phyloP scores from a whole-genome alignment of 2,888 invertebrate genomes.

The Cataglyphis albicans region DNA sequence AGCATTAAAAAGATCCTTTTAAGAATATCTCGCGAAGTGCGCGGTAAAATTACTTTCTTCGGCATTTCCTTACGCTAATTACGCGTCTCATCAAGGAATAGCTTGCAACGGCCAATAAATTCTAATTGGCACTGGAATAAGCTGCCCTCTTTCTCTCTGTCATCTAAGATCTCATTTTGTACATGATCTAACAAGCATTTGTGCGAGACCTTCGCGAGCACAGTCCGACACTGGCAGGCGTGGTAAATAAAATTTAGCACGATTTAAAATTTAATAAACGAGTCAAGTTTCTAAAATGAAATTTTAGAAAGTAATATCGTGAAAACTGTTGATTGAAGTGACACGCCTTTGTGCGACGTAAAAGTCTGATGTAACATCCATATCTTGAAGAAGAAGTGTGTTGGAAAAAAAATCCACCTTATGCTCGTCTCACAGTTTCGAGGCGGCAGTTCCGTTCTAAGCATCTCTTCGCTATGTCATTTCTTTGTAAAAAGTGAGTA shows the following conservation, averaged over 20 bases:
- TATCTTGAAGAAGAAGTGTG: slow-evolving; percentile 35
- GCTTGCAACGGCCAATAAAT: slow-evolving; percentile 6
- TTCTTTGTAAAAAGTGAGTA: slow-evolving; percentile 34
- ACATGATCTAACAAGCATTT: background rate
- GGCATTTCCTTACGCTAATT: slow-evolving; percentile 22
- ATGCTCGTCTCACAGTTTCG: slow-evolving; percentile 19
- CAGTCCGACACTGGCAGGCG: background rate
- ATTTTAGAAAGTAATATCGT: slow-evolving; percentile 48
- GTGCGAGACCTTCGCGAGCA: background rate
- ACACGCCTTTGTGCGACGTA: slow-evolving; percentile 28
- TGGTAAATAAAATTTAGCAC: slow-evolving; percentile 40
- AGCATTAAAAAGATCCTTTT: background rate
- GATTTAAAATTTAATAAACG: slow-evolving; percentile 47
- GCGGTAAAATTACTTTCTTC: slow-evolving; percentile 21
- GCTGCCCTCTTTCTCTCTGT: background rate
- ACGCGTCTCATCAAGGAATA: background rate
- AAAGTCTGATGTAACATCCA: slow-evolving; percentile 45
- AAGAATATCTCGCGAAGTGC: slow-evolving; percentile 15
- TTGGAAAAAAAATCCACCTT: slow-evolving; percentile 9
- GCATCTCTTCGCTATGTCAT: slow-evolving; percentile 41
- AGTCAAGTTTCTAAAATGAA: slow-evolving; percentile 31
- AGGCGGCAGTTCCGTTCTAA: slow-evolving; percentile 31
- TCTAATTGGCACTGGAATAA: slow-evolving; percentile 10
- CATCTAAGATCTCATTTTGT: background rate
- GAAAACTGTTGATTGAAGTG: slow-evolving; percentile 51